phyloP scores from a whole-genome alignment of 2,888 invertebrate genomes.

The Drosophila rubida region DNA sequence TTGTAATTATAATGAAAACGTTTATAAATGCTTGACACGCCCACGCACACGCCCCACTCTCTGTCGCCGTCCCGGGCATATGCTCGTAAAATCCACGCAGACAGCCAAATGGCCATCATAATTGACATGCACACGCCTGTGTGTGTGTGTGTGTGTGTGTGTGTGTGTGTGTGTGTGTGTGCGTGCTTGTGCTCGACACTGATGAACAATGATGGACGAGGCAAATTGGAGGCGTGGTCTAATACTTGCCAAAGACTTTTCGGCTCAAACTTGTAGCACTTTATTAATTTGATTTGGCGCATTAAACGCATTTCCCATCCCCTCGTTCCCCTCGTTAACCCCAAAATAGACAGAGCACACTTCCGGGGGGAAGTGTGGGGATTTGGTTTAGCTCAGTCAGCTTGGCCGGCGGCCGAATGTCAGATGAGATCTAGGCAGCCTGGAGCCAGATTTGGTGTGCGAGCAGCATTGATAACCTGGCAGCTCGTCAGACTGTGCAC shows the following conservation, averaged over 20 bases:
- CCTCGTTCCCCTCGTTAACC: conserved; percentile 3
- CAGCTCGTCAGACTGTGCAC: not conserved
- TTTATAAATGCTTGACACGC: conserved; percentile 54
- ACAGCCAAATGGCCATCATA: conserved; percentile 25
- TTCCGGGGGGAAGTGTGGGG: too few relatives aligned
- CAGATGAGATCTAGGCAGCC: too few relatives aligned
- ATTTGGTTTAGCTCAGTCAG: too few relatives aligned
- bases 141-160: not conserved
- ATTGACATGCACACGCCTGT: conserved; percentile 33
- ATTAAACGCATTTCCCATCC: conserved; percentile 57
- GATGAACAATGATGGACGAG: conserved; percentile 46
- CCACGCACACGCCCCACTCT: conserved; percentile 14
- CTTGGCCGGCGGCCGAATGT: too few relatives aligned
- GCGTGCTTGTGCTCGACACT: conserved; percentile 18
- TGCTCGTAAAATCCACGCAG: conserved; percentile 15
- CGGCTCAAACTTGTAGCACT: conserved; percentile 59
- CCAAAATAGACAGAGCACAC: not conserved
- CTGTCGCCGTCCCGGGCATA: conserved; percentile 18
- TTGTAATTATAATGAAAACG: conserved; percentile 73
- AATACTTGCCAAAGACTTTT: conserved; percentile 47
- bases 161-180: conserved; percentile 13
- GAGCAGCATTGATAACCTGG: too few relatives aligned
- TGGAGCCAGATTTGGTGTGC: too few relatives aligned
- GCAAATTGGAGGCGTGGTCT: conserved; percentile 24
- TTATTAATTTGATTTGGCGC: conserved; percentile 72